A percentile compares a stretch with the other conserved stretches of the same genome.
phyloP scores from a whole-genome alignment of 1,140 invertebrate species.

The Oreohelix idahoensis region DNA sequence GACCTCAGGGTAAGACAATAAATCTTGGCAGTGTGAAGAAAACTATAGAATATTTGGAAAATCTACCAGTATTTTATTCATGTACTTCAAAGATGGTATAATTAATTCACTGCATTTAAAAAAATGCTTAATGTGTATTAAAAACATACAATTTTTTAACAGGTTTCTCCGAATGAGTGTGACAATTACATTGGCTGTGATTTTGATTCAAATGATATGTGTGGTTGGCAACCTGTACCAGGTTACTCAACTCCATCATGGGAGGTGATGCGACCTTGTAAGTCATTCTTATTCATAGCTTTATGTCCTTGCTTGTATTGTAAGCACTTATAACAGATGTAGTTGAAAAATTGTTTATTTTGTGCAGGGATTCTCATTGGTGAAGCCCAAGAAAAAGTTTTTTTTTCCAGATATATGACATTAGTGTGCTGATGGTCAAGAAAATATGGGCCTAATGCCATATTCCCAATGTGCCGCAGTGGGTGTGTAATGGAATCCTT shows the following conservation, averaged over 20 bases:
- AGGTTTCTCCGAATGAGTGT: background rate
- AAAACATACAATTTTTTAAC: slow-evolving; percentile 56
- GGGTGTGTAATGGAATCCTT: too few relatives aligned
- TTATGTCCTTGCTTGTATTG: background rate
- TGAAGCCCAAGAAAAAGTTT: too few relatives aligned
- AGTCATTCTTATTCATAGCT: background rate
- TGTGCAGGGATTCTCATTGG: too few relatives aligned
- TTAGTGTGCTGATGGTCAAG: too few relatives aligned
- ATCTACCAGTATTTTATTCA: background rate
- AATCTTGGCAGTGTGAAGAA: too few relatives aligned
- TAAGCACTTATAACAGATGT: background rate
- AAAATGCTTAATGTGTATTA: slow-evolving; percentile 34
- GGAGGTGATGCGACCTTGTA: too few relatives aligned
- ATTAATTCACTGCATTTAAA: background rate
- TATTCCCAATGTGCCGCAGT: too few relatives aligned
- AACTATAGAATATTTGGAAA: background rate
- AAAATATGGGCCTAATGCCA: too few relatives aligned
- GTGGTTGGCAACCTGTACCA: background rate
- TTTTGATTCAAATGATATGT: background rate
- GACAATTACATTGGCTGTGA: too few relatives aligned
- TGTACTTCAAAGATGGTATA: too few relatives aligned
- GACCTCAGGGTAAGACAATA: slow-evolving; percentile 33
- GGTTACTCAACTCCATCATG: background rate
- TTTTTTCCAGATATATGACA: too few relatives aligned
- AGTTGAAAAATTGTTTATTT: background rate